Evolutionary conservation across 1,140 invertebrate species (phyloP).

Genomic region (Diploscapter pachys): DNA sequence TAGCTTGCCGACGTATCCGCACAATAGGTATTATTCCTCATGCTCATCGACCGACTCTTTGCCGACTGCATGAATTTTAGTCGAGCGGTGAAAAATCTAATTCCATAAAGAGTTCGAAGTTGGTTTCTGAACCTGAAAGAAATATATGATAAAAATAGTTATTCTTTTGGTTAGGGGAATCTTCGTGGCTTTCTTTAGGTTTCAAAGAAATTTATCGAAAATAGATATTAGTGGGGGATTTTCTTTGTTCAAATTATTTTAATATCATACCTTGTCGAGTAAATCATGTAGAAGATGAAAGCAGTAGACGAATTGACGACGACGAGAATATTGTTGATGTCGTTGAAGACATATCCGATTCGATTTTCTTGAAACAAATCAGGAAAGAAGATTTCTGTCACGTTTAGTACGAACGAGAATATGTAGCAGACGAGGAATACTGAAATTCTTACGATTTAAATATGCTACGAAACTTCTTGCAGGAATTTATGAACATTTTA

Average conservation of each 20-base stretch:
- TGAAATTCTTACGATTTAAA: constrained; percentile 31
- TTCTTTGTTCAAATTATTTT: no score
- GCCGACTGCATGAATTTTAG: no score
- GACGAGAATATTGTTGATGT: constrained; percentile 56
- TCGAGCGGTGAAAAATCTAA: not conserved
- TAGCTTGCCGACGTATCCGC: no score
- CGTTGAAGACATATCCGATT: constrained; percentile 53
- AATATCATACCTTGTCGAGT: constrained; percentile 44
- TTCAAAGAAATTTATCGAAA: no score
- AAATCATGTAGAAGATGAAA: constrained; percentile 53
- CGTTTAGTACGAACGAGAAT: constrained; percentile 51
- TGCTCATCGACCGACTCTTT: no score
- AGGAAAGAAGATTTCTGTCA: constrained; percentile 45
- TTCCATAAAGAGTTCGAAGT: constrained; percentile 19
- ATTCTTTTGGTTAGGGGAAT: not conserved
- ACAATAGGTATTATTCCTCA: no score
- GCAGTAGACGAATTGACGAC: constrained; percentile 53
- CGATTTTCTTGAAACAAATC: constrained; percentile 1
- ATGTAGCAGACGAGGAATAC: constrained; percentile 57
- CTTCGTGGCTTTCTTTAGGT: no score
- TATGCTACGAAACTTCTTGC: not conserved
- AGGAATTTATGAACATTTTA: not conserved
- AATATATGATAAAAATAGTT: not conserved
- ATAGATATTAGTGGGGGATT: no score
- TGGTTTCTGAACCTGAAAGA: constrained; percentile 26